phyloP scores from a whole-genome alignment of 2,797 vertebrate genomes.

The Moxostoma hubbsi region DNA sequence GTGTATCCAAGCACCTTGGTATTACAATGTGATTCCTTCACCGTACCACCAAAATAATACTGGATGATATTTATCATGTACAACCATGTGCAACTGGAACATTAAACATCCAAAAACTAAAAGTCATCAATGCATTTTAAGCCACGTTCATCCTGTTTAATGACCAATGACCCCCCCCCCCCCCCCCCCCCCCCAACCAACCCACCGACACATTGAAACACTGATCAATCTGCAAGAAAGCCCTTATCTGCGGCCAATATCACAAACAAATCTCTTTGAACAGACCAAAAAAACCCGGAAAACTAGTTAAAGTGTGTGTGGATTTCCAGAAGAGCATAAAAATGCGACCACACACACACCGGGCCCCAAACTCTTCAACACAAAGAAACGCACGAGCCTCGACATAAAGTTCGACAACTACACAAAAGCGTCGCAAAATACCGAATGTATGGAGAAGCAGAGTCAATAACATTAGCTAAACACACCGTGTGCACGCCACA shows the following conservation, averaged over 20 bases:
- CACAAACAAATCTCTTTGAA: constrained; percentile 26
- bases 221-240: constrained; percentile 37
- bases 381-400: constrained; percentile 43
- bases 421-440: constrained; percentile 13
- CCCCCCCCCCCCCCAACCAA: neutral
- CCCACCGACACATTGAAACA: constrained; percentile 24
- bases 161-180: neutral
- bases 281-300: constrained; percentile 7
- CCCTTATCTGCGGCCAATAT: constrained; percentile 34
- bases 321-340: neutral
- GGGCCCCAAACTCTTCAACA: constrained; percentile 16
- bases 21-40: too few relatives aligned
- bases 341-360: neutral
- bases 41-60: too few relatives aligned
- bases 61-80: too few relatives aligned
- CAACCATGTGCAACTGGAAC: too few relatives aligned
- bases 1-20: too few relatives aligned
- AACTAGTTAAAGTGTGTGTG: too few relatives aligned
- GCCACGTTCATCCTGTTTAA: neutral
- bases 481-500: neutral
- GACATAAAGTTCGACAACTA: constrained; percentile 43
- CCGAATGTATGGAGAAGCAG: too few relatives aligned
- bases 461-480: neutral
- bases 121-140: neutral
- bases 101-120: neutral